These are phyloP conservation scores for Eriocheir sinensis DNA, from an alignment of 1,140 invertebrate species.

Conservation along the genomic window DNA sequence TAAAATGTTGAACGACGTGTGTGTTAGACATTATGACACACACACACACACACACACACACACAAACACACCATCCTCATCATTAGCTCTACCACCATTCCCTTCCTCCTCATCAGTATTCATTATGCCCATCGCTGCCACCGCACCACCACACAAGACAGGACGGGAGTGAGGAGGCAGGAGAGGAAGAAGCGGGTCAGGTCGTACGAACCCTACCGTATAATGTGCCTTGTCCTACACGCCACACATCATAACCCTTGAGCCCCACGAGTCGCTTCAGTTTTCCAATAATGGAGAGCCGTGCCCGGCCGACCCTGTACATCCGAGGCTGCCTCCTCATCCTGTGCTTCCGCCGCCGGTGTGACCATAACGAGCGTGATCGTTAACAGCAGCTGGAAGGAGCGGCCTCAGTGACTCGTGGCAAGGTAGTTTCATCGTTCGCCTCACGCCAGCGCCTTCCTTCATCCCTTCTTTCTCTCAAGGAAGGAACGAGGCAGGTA, in stretches of 20 bases:
- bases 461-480: no score
- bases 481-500: background rate
- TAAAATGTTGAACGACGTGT: no score
- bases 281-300: slow-evolving; percentile 24
- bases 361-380: background rate
- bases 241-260: background rate
- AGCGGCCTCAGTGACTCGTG: background rate
- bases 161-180: no score
- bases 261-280: background rate
- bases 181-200: no score
- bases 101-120: background rate
- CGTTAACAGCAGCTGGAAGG: background rate
- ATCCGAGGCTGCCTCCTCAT: background rate
- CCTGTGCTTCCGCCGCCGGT: no score
- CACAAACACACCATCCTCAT: background rate
- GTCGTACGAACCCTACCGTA: no score
- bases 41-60: no score
- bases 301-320: background rate
- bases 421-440: slow-evolving; percentile 13
- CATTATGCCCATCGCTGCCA: background rate
- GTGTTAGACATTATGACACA: no score
- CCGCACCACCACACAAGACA: no score
- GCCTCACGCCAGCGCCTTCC: background rate
- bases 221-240: background rate
- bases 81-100: background rate